Evolutionary conservation across 1,140 invertebrate species (phyloP).

Genomic region (Lucilia cuprina): DNA sequence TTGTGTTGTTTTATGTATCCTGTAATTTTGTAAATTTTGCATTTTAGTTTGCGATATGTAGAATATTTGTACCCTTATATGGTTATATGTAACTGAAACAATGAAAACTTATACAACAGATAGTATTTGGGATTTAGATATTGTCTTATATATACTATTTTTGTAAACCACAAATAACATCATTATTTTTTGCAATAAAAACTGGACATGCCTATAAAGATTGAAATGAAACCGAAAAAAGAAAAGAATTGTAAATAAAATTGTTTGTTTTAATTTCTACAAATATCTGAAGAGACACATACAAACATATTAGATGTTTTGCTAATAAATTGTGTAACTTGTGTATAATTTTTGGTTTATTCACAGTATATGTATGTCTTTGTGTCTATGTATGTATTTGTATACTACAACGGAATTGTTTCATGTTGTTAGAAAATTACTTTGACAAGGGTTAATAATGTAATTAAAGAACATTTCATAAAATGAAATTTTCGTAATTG

Average conservation of each 20-base stretch:
- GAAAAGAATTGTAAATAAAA: not conserved
- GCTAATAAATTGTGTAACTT: not conserved
- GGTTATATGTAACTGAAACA: too few species aligned
- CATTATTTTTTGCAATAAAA: not conserved
- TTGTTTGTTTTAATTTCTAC: not conserved
- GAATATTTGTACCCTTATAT: too few species aligned
- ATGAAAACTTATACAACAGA: too few species aligned
- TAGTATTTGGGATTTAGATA: not conserved
- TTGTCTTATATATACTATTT: not conserved
- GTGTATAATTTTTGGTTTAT: not conserved
- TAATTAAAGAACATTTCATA: constrained; percentile 8
- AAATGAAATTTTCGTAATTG: constrained; percentile 15
- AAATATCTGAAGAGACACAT: not conserved
- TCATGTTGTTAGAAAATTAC: not conserved
- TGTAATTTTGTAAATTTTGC: too few species aligned
- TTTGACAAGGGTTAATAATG: constrained; percentile 7
- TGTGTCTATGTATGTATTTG: not conserved
- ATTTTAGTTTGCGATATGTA: too few species aligned
- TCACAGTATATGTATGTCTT: not conserved
- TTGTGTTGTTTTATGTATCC: too few species aligned
- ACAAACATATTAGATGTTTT: not conserved
- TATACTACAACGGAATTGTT: not conserved
- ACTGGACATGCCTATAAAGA: not conserved
- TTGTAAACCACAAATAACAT: not conserved
- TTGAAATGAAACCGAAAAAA: not conserved